These are phyloP conservation scores for Anomalospiza imberbis DNA, from an alignment of 2,797 vertebrate species.

Conservation along the genomic window DNA sequence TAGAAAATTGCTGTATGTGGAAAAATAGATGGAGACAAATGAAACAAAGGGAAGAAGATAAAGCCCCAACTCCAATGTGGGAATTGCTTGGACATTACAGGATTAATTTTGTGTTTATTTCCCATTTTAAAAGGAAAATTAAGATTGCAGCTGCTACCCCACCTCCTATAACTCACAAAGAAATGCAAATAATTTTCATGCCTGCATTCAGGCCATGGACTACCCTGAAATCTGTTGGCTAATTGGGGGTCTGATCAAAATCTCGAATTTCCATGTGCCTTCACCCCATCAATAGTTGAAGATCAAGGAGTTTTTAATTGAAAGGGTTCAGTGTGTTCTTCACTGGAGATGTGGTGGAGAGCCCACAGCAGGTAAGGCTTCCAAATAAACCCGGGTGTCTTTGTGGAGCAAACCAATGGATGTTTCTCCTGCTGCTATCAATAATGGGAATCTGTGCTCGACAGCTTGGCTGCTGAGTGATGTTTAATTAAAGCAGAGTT, in stretches of 20 bases:
- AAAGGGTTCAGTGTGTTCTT: neutral
- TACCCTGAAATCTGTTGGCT: neutral
- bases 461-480: conserved; percentile 3
- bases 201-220: neutral
- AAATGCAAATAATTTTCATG: neutral
- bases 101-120: neutral
- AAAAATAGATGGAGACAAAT: neutral
- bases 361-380: neutral
- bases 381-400: neutral
- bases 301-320: neutral
- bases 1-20: fast-evolving
- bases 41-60: neutral
- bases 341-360: neutral
- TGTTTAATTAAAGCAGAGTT: neutral
- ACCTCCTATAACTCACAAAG: neutral
- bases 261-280: fast-evolving
- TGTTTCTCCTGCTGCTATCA: neutral
- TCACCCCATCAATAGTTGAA: neutral
- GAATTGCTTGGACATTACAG: neutral
- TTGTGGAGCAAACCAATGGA: neutral
- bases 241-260: neutral
- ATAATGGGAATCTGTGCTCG: neutral
- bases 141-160: neutral
- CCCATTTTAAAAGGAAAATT: neutral
- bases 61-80: neutral